These are phyloP conservation scores for Esox masquinongy DNA, from an alignment of 2,797 vertebrate species.

Conservation along the genomic window DNA sequence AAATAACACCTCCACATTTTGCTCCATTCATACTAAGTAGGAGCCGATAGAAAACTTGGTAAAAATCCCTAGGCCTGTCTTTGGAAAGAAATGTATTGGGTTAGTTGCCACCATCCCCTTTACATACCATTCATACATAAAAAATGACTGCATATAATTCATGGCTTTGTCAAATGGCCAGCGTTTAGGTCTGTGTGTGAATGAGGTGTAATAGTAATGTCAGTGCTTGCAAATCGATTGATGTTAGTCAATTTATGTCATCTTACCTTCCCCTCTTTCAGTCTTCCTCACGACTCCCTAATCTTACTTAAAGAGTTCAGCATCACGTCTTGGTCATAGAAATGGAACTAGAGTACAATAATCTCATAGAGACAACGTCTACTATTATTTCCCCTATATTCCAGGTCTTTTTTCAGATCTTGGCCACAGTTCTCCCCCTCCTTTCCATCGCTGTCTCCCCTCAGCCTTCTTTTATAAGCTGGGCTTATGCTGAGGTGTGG, in stretches of 20 bases:
- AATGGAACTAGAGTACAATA: neutral
- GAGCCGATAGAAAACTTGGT: no score
- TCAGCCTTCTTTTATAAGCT: neutral
- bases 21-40: no score
- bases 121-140: no score
- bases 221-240: neutral
- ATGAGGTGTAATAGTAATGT: neutral
- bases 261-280: neutral
- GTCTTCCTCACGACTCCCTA: neutral
- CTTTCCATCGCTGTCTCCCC: neutral
- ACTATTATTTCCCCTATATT: constrained; percentile 3
- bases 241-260: neutral
- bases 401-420: neutral
- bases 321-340: neutral
- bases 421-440: constrained; percentile 10
- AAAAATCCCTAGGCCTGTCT: no score
- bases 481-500: neutral
- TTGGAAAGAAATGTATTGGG: no score
- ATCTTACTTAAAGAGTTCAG: neutral
- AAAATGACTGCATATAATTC: no score
- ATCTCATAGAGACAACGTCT: neutral
- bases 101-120: no score
- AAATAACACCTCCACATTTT: no score
- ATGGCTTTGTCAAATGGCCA: no score
- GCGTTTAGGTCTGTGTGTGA: no score